A percentile compares a stretch with the other conserved stretches of the same genome.
Conservation (phyloP, 2,113 vertebrate genomes). For the Atrichornis clamosus region DNA sequence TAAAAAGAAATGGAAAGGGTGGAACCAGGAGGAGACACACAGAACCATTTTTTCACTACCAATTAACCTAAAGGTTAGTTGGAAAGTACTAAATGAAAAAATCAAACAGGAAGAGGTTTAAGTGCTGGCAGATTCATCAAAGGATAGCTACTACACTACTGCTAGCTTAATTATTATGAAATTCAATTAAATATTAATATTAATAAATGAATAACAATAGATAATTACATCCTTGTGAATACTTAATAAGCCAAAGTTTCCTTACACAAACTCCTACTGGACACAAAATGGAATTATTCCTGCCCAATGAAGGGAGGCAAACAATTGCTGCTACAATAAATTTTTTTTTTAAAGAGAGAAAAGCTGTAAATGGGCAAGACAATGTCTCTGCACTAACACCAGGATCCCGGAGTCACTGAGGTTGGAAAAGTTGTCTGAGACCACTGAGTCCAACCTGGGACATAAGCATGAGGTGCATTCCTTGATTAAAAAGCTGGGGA, state of each 20-base stretch:
- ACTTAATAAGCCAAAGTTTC: not conserved
- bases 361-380: not conserved
- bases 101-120: not conserved
- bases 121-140: not conserved
- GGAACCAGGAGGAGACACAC: not conserved
- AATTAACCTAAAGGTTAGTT: not conserved
- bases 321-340: not conserved
- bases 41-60: not conserved
- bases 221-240: not conserved
- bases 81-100: not conserved
- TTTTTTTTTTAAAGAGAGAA: not conserved
- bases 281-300: not conserved
- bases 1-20: not conserved
- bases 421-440: not conserved
- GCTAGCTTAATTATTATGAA: not conserved
- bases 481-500: not conserved
- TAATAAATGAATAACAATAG: not conserved
- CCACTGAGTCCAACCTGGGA: not conserved
- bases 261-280: not conserved
- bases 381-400: not conserved
- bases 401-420: not conserved
- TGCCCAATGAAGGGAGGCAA: not conserved
- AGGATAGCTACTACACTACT: not conserved
- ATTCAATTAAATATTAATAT: not conserved
- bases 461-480: too few species aligned